phyloP scores from a whole-genome alignment of 2,113 vertebrate species.

The Apus apus region DNA sequence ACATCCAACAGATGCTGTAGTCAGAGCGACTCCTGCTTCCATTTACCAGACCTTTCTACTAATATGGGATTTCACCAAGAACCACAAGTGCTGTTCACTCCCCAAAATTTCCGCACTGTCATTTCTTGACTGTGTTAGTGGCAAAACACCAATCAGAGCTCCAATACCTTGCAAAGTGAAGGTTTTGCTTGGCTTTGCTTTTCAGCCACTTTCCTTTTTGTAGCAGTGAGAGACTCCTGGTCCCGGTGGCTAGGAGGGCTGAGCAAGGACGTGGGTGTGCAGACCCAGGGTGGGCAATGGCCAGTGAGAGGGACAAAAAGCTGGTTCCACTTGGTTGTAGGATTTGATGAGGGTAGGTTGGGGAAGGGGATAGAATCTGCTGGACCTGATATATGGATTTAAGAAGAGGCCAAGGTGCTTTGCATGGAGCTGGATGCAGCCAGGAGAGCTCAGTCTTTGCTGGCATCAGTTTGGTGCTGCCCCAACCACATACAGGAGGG shows the following conservation, averaged over 20 bases:
- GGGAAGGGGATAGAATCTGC: neutral
- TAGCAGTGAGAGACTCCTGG: neutral
- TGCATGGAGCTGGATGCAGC: neutral
- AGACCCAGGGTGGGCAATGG: neutral
- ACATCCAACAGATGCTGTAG: constrained; percentile 64
- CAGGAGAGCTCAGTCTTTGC: neutral
- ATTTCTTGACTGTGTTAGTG: constrained; percentile 25
- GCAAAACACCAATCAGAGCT: neutral
- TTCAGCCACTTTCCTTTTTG: neutral
- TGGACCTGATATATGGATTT: neutral
- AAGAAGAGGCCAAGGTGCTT: neutral
- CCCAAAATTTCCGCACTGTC: constrained; percentile 24
- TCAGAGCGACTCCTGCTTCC: constrained; percentile 69
- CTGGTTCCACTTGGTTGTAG: rapidly evolving
- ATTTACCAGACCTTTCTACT: constrained; percentile 58
- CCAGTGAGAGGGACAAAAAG: neutral
- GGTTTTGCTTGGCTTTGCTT: constrained; percentile 19
- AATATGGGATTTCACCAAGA: constrained; percentile 65
- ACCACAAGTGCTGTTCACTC: constrained; percentile 56
- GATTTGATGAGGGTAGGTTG: neutral
- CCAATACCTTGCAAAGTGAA: neutral
- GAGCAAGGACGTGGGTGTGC: rapidly evolving
- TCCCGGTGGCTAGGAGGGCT: neutral
- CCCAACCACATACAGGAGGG: neutral
- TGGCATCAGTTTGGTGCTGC: neutral